A percentile compares a stretch with the other conserved stretches of the same genome.
Evolutionary conservation across 2,888 invertebrate species (phyloP).

Genomic region (Drosophila crucigera): DNA sequence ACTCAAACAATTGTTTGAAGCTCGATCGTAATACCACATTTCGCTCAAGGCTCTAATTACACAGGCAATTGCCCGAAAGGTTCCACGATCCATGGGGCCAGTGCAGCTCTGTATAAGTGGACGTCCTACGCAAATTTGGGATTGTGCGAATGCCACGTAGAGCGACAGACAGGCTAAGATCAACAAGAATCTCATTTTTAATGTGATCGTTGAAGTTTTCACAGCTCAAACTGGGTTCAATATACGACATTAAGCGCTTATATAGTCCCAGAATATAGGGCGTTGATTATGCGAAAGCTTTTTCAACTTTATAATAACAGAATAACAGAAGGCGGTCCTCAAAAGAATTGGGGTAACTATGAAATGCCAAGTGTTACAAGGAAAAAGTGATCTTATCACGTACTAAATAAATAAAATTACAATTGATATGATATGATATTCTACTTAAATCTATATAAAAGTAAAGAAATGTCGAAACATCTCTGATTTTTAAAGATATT

Average conservation of each 20-base stretch:
- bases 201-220: too few relatives aligned
- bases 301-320: too few relatives aligned
- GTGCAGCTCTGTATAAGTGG: not conserved
- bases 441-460: not conserved
- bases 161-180: too few relatives aligned
- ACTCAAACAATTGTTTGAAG: not conserved
- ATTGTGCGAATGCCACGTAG: not conserved
- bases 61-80: accelerated
- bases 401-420: not conserved
- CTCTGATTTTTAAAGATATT: not conserved
- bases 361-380: too few relatives aligned
- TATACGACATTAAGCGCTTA: too few relatives aligned
- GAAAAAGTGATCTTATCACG: not conserved
- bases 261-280: too few relatives aligned
- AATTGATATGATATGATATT: not conserved
- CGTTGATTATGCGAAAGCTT: too few relatives aligned
- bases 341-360: too few relatives aligned
- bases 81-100: not conserved
- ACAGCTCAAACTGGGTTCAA: too few relatives aligned
- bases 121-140: not conserved
- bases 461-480: not conserved
- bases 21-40: conserved; percentile 12
- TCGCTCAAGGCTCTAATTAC: not conserved
- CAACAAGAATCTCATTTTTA: too few relatives aligned
- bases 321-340: too few relatives aligned